Conservation (phyloP, 2,797 vertebrate genomes). For the Gallirallus australis region DNA sequence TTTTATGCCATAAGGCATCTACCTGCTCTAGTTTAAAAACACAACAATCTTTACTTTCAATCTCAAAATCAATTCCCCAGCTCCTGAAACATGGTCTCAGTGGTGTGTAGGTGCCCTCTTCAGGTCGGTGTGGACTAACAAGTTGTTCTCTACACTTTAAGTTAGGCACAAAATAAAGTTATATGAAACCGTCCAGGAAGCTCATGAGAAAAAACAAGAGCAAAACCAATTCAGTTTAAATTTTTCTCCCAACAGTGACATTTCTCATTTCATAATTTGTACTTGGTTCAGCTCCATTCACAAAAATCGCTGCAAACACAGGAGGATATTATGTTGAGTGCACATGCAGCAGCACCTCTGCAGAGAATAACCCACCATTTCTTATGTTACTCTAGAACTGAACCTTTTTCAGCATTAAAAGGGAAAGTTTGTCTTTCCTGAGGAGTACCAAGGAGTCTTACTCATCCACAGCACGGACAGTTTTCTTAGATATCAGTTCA, state of each 20-base stretch:
- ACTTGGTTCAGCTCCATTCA: background rate
- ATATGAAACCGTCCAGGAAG: background rate
- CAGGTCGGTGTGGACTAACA: conserved; percentile 9
- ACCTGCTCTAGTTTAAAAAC: background rate
- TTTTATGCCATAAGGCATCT: background rate
- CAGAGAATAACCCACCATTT: background rate
- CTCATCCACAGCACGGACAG: background rate
- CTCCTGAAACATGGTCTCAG: background rate
- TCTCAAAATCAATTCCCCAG: background rate
- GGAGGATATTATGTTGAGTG: background rate
- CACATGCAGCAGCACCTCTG: background rate
- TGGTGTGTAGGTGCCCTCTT: conserved; percentile 59
- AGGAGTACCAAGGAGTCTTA: background rate
- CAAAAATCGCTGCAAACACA: background rate
- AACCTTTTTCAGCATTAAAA: background rate
- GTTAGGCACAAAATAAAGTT: background rate
- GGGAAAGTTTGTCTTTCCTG: background rate
- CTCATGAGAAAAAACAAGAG: background rate
- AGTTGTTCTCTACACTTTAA: background rate
- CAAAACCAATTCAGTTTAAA: background rate
- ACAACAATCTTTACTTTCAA: background rate
- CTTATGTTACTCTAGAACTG: background rate
- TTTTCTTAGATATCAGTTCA: background rate
- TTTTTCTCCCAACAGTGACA: background rate
- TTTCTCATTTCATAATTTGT: background rate